Conservation (phyloP, 2,797 vertebrate genomes). For the Ciconia nigra region DNA sequence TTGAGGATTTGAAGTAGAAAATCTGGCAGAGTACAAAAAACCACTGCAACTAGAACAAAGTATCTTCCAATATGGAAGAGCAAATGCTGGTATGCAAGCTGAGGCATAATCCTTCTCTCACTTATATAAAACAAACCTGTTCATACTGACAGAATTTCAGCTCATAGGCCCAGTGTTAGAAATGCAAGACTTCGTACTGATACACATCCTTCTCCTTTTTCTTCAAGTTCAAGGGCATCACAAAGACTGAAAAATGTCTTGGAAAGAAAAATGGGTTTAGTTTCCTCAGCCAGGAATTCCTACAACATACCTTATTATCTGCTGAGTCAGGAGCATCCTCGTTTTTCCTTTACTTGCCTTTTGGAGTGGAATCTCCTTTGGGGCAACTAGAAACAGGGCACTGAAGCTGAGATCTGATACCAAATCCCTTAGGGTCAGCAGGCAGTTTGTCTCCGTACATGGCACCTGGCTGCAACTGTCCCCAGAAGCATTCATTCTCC, state of each 20-base stretch:
- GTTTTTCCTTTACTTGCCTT: neutral
- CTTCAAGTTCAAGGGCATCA: neutral
- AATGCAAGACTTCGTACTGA: neutral
- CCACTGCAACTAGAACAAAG: neutral
- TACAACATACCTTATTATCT: neutral
- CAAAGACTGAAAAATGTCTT: neutral
- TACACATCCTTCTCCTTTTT: neutral
- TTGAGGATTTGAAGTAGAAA: neutral
- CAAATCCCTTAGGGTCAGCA: neutral
- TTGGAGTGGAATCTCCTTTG: neutral
- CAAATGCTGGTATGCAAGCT: neutral
- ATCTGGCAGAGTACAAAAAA: neutral
- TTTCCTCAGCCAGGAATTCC: neutral
- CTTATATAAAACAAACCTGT: neutral
- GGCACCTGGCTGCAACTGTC: neutral
- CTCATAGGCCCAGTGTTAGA: neutral
- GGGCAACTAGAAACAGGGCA: neutral
- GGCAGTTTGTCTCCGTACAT: neutral
- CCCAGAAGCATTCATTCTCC: neutral
- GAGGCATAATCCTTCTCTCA: neutral
- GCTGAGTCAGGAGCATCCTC: neutral
- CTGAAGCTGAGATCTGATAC: neutral
- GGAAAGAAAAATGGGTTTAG: accelerated
- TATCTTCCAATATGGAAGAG: neutral
- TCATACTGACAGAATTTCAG: neutral